Conservation (phyloP, 2,888 invertebrate species). For the Copidosoma aretas region DNA sequence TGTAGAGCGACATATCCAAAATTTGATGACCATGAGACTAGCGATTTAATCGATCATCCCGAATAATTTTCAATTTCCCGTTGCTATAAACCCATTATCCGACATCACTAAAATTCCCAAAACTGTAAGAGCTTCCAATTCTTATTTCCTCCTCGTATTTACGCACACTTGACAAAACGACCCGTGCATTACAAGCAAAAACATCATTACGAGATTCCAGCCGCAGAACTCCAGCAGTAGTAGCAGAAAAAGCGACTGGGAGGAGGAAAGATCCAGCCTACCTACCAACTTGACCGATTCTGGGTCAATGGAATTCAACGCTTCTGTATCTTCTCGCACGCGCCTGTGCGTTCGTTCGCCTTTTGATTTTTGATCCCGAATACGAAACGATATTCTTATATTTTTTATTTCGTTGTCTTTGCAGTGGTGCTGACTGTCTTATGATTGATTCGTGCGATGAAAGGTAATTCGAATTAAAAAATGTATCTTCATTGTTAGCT, state of each 20-base stretch:
- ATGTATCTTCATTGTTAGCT: too few species aligned
- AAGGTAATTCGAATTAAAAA: too few species aligned
- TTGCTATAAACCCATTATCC: too few species aligned
- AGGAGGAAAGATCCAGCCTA: slow-evolving; percentile 43
- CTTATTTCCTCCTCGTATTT: neutral
- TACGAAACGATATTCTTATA: neutral
- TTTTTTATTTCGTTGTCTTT: too few species aligned
- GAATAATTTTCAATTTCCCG: too few species aligned
- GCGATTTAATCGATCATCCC: too few species aligned
- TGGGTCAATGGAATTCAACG: slow-evolving; percentile 60
- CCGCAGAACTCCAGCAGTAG: slow-evolving; percentile 40
- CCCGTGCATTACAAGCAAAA: slow-evolving; percentile 27
- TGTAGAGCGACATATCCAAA: too few species aligned
- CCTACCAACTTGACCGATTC: slow-evolving; percentile 50
- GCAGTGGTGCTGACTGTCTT: too few species aligned
- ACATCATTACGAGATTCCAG: slow-evolving; percentile 44
- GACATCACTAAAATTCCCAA: neutral
- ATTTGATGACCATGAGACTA: too few species aligned
- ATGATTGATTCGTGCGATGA: too few species aligned
- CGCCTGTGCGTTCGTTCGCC: slow-evolving; percentile 43
- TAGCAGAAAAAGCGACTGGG: too few species aligned
- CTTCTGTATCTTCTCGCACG: slow-evolving; percentile 2
- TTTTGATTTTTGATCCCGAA: slow-evolving; percentile 5
- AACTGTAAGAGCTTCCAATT: neutral
- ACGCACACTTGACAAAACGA: neutral